Base-by-base conservation (phyloP, 2,888 invertebrate genomes). In the Magallana nippona region DNA sequence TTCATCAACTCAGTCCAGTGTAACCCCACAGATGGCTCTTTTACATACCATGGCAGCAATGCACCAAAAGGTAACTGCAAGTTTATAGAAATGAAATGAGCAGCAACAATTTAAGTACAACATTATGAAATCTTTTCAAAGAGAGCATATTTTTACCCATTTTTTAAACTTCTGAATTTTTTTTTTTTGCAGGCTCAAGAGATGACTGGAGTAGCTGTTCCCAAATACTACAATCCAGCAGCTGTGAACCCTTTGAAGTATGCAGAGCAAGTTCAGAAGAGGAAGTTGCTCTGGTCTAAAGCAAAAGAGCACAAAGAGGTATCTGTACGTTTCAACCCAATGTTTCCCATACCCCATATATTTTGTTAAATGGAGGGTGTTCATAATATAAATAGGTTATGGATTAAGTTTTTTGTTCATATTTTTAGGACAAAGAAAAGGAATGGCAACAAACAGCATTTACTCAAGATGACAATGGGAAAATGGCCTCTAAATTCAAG, bases 401-500 rank as follows among this genome's bases (percentile, higher is more conserved):
- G 55, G 44, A 19, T 77, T 77, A 55, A 17, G 55, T 78, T 82
- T n/a, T 84, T 2, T 82, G 44, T 8, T 44, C 0, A 44, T 83
- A n/a, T 44, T 87, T 88, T 82, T 85, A 91, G 88, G 91, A 91
- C 56, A 89, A 90, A 32, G 89, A 90, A 79, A 88, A 88, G 13
- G 92, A 92, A 86, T 93, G 93, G 93, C 89, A 92, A 81, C 89
- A 88, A 0, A 89, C 90, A 15, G 90, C 89, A 87, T 89, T 91
- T 55, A 88, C 88, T 87, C 97, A 98, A 93, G 98, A 98, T 94
- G 96, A 96, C 32, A 98, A 98, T 94, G 98, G 98, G 87, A 97
- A 97, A 94, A 97, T 98, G 91, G 97, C 97, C 0, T 97, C 97
- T 84, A 99, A 99, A 95, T 99, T 99, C 95, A 97, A 98, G 95